Conservation (phyloP, 2,888 invertebrate species). For the Lepidochrysops patricia region DNA sequence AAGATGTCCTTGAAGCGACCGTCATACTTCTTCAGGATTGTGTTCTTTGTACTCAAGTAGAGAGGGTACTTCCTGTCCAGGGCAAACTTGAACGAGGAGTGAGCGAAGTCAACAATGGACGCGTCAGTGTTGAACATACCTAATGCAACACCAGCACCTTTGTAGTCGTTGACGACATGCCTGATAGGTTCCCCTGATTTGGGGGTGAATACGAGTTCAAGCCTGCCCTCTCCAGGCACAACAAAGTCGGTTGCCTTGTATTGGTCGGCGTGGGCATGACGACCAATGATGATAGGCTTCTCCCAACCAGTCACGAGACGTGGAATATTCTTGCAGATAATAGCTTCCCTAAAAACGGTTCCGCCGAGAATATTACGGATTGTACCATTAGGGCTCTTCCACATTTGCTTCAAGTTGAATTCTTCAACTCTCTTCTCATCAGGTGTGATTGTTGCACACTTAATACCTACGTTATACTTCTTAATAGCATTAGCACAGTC, state of each 20-base stretch:
- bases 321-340: constrained; percentile 94
- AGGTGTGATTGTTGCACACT: constrained; percentile 98
- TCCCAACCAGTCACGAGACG: constrained; percentile 95
- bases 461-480: constrained; percentile 98
- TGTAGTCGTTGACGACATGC: constrained; percentile 87
- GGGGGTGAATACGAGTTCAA: constrained; percentile 89
- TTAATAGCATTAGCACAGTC: constrained; percentile 97
- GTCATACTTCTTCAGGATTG: constrained; percentile 96
- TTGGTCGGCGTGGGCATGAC: constrained; percentile 98
- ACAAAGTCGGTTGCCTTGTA: constrained; percentile 98
- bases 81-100: constrained; percentile 94
- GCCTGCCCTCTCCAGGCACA: constrained; percentile 91
- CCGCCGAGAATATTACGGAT: constrained; percentile 91
- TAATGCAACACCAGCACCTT: constrained; percentile 92
- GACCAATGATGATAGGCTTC: constrained; percentile 97
- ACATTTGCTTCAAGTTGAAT: constrained; percentile 91
- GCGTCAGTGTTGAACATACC: constrained; percentile 98
- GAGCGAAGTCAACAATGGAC: constrained; percentile 94
- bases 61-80: constrained; percentile 89
- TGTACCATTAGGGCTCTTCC: constrained; percentile 93
- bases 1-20: constrained; percentile 98
- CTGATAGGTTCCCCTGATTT: constrained; percentile 77
- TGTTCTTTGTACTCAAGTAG: constrained; percentile 97
- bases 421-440: constrained; percentile 97
- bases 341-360: constrained; percentile 89